These are phyloP conservation scores for Drosophila birchii DNA, from an alignment of 2,888 invertebrate species.

Conservation along the genomic window DNA sequence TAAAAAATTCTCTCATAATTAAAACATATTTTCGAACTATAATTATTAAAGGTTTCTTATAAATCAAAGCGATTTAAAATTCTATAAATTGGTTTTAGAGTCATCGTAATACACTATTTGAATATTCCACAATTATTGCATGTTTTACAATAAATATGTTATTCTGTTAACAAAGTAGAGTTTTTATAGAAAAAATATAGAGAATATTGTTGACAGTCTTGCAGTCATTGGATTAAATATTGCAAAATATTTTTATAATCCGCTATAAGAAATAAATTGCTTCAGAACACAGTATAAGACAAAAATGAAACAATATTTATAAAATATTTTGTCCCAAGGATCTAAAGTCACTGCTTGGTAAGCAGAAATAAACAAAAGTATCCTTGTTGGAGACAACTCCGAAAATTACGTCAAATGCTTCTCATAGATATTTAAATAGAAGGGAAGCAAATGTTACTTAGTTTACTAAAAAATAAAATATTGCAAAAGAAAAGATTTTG, in stretches of 20 bases:
- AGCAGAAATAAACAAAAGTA: background rate
- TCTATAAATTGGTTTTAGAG: background rate
- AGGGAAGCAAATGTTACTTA: no score
- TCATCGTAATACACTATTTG: background rate
- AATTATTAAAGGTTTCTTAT: background rate
- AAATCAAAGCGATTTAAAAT: no score
- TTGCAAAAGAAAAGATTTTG: no score
- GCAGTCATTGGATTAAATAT: background rate
- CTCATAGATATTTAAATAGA: background rate
- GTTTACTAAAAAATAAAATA: no score
- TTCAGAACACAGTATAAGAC: background rate
- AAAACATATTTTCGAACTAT: no score
- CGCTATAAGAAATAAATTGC: background rate
- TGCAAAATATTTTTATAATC: background rate
- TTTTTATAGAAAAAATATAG: background rate
- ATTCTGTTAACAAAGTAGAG: no score
- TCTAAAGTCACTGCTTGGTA: slow-evolving; percentile 5
- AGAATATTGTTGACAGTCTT: background rate
- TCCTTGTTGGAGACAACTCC: background rate
- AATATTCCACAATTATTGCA: no score
- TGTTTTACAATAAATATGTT: no score
- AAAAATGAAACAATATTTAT: background rate
- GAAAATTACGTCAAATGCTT: background rate
- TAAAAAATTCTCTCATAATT: no score
- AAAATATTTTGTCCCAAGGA: slow-evolving; percentile 1